Evolutionary conservation across 1,140 invertebrate genomes (phyloP).

Genomic region (Sminthurides bifidus): DNA sequence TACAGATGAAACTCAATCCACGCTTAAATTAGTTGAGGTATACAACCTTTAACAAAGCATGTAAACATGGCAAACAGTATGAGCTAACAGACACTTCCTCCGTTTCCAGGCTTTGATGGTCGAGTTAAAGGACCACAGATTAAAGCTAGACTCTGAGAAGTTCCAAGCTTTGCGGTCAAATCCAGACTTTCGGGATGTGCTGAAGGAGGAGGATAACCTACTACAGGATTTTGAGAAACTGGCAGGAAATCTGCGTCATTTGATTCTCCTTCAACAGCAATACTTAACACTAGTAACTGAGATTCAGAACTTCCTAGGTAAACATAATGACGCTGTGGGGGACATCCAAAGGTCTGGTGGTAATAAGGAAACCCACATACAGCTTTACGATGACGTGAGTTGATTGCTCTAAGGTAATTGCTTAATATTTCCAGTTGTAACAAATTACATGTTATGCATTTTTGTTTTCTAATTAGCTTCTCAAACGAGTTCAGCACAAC

Average conservation of each 20-base stretch:
- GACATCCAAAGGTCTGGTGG: constrained; percentile 70
- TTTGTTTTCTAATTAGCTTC: background rate
- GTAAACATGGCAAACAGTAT: too few species aligned
- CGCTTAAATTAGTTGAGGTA: constrained; percentile 59
- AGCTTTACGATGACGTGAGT: constrained; percentile 63
- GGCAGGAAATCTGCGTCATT: constrained; percentile 59
- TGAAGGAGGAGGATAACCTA: constrained; percentile 69
- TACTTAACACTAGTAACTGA: constrained; percentile 73
- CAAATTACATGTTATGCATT: background rate
- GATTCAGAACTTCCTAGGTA: constrained; percentile 71
- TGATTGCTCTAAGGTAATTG: too few species aligned
- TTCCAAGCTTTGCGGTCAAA: constrained; percentile 35
- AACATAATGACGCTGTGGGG: constrained; percentile 70
- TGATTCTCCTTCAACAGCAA: constrained; percentile 69
- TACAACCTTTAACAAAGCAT: background rate
- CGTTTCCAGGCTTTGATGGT: constrained; percentile 48
- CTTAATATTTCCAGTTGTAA: background rate
- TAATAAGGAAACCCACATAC: constrained; percentile 73
- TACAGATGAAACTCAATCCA: constrained; percentile 68
- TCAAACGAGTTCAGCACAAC: constrained; percentile 59
- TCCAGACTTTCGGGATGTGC: constrained; percentile 57
- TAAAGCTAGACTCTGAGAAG: constrained; percentile 52
- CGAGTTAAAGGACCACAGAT: constrained; percentile 66
- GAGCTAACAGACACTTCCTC: background rate
- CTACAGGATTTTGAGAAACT: constrained; percentile 64